Base-by-base conservation (phyloP, 2,888 invertebrate species). In the Lithosia quadra region DNA sequence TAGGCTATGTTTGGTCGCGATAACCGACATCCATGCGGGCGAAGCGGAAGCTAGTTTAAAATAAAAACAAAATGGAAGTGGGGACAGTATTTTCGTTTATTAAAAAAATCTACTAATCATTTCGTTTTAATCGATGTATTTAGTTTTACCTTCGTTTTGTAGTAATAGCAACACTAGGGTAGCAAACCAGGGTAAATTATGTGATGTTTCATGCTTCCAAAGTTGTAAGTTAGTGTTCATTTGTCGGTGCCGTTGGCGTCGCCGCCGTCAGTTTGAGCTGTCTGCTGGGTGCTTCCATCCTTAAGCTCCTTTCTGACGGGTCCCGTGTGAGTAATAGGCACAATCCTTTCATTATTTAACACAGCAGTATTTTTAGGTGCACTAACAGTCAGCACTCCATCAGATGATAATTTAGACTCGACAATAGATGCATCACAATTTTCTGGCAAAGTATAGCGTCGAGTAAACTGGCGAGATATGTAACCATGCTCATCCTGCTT, bases 401-500 rank as follows among this genome's bases (percentile, higher is more conserved):
- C 97, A 0, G 97, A 96, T 0, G 97, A 97, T 49, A 98, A 90
- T 64, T 95, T 96, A 0, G 97, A 97, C 55, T 95, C 95, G 0
- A 98, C 96, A 55, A 96, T 95, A 53, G 96, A 96, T 5, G 97
- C 92, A 76, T 97, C 96, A 69, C 96, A 96, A 21, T 96, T 97
- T 76, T 96, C 96, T 2, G 98, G 98, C 59, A 98, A 86, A 9
- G 95, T 88, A 84, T 97, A 98, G 64, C 96, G 96, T 24, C 98
- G 95, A 10, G 96, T 95, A 81, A 98, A 97, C 77, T 97, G 97
- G 22, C 97, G 95, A 0, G 97, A 96, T 64, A 97, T 95, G 76
- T 93, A 96, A 0, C 97, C 97, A 80, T 97, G 96, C 33, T 96
- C 96, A 78, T 97, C 97, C 71, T 96, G 95, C 80, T 96, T 96